Evolutionary conservation across 2,888 invertebrate genomes (phyloP), one percentile per base, ranked within the genome.

Genomic region (Ophioninae sp.): DNA sequence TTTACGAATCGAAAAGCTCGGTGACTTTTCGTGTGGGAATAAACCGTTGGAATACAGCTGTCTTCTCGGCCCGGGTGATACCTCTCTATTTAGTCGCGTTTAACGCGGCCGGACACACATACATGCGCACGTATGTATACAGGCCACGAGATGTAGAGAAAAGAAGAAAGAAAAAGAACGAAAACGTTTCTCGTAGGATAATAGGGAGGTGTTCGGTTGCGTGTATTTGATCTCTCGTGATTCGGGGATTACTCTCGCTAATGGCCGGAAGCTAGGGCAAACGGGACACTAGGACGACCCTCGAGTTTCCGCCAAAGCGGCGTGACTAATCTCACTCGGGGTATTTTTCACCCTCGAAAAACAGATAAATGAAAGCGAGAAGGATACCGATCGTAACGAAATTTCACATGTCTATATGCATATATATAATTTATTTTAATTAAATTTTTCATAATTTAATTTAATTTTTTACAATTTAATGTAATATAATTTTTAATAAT

Each of bases 321-420:
- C 87, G 86, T 86, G 81, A 86, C 87, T 77, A 85, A 87, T 86
- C 62, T 82, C 62, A 56, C 57, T 61, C 39, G 64, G 39, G 44
- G 64, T 7, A 30, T 61, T 56, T 59, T 82, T 82, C 82, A 76
- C 84, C 85, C 85, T 77, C 57, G 65, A 77, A 39, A 69, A 76
- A 64, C 17, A 44, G 20, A 50, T n/a, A 74, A 50, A 50, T 50
- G 50, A 50, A 44, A 44, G 10, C 0, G 10, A 10, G 50, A 50
- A 10, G 13, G 13, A 50, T 50, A 17, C 50, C 13, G 17, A 17
- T 17, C 50, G 13, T 6, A 50, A 50, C 0, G 3, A 50, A 50
- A 50, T 13, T 50, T 13, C 17, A 50, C 17, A 50, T 50, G 17
- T 50, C 2, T 30, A 30, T 30, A 30, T 30, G 30, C 30, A 30